Conservation (phyloP, 1,140 invertebrate species). For the Metopolophium dirhodum region DNA sequence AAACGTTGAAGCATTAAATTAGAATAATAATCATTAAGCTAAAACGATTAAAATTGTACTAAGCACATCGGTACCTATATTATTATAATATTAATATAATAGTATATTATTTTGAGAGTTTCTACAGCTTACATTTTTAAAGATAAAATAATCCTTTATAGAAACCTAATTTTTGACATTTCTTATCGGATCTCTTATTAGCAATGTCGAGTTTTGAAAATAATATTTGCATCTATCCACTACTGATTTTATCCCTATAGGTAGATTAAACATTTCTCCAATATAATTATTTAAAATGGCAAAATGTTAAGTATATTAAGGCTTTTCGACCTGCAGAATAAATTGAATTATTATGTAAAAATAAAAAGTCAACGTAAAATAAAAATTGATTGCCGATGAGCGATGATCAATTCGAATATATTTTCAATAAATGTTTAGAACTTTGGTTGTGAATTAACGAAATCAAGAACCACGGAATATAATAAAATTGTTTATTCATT, state of each 20-base stretch:
- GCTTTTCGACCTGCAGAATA: not conserved
- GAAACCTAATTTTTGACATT: not conserved
- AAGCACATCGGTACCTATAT: not conserved
- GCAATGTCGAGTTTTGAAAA: not conserved
- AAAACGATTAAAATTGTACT: not conserved
- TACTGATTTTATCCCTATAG: no score
- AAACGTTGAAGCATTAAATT: no score
- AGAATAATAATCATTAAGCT: not conserved
- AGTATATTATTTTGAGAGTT: not conserved
- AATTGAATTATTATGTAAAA: not conserved
- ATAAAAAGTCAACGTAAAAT: no score
- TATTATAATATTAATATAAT: not conserved
- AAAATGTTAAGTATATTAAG: not conserved
- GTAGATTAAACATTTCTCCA: not conserved
- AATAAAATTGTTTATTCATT: not conserved
- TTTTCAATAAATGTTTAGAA: not conserved
- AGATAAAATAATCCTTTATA: not conserved
- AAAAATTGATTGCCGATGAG: no score
- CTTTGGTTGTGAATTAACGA: not conserved
- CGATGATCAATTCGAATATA: not conserved
- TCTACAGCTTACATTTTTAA: not conserved
- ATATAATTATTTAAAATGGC: not conserved
- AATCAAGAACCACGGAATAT: not conserved
- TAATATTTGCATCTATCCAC: no score
- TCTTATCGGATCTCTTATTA: not conserved